Conservation (phyloP, 2,113 vertebrate species). For the Apteryx mantelli region DNA sequence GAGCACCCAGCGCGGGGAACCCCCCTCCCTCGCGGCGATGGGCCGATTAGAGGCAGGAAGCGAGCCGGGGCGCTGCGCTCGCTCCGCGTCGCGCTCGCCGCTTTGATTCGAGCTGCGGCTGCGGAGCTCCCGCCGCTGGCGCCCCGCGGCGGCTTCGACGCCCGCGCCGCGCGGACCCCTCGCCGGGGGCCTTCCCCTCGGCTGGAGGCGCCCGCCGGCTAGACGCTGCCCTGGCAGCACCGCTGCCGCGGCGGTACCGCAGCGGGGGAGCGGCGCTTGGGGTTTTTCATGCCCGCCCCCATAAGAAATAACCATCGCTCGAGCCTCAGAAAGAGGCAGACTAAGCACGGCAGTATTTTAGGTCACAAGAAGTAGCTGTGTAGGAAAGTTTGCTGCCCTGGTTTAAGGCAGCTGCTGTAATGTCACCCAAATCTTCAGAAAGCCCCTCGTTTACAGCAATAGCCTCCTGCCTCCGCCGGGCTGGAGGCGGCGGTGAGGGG, state of each 20-base stretch:
- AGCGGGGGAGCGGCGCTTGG: fast-evolving
- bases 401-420: background rate
- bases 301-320: background rate
- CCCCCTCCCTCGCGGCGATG: background rate
- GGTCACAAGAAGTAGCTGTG: background rate
- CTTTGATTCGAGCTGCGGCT: too few species aligned
- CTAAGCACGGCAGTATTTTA: background rate
- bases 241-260: background rate
- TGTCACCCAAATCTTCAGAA: background rate
- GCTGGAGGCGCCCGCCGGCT: too few species aligned
- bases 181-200: too few species aligned
- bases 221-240: too few species aligned
- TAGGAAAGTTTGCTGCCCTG: background rate
- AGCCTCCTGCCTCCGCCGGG: background rate
- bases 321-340: background rate
- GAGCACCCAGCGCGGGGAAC: fast-evolving
- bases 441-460: background rate
- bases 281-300: background rate
- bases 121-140: too few species aligned
- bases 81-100: too few species aligned
- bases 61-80: too few species aligned
- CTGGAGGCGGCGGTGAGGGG: fast-evolving
- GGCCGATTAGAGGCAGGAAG: too few species aligned
- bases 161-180: background rate
- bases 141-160: too few species aligned